Evolutionary conservation across 2,888 invertebrate genomes (phyloP).

Genomic region (Ypsolopha sequella): DNA sequence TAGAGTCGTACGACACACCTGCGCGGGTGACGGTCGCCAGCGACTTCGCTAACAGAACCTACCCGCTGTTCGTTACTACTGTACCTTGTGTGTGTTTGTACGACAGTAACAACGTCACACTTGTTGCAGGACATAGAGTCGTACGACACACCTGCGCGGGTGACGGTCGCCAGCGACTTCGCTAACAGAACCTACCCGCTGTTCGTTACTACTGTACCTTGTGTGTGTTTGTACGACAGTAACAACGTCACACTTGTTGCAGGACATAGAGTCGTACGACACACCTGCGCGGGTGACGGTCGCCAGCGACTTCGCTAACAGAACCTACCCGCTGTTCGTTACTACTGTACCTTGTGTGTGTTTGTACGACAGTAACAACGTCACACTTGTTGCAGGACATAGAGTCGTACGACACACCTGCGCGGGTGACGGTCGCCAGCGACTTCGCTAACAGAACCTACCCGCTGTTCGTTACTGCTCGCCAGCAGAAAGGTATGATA

Average conservation of each 20-base stretch:
- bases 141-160: slow-evolving; percentile 52
- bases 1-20: slow-evolving; percentile 41
- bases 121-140: slow-evolving; percentile 27
- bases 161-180: slow-evolving; percentile 55
- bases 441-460: slow-evolving; percentile 61
- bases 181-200: slow-evolving; percentile 53
- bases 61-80: slow-evolving; percentile 81
- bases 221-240: no score
- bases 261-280: slow-evolving; percentile 36
- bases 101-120: neutral
- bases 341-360: no score
- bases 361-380: neutral
- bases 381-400: slow-evolving; percentile 22
- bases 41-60: slow-evolving; percentile 58
- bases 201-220: no score
- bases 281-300: slow-evolving; percentile 60
- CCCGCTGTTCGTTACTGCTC: slow-evolving; percentile 80
- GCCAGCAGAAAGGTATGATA: slow-evolving; percentile 74
- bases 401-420: slow-evolving; percentile 46
- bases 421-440: slow-evolving; percentile 56
- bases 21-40: slow-evolving; percentile 59
- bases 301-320: slow-evolving; percentile 59
- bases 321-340: slow-evolving; percentile 28
- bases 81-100: no score
- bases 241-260: slow-evolving; percentile 1